Conservation (phyloP, 2,113 vertebrate genomes). For the Natator depressus region DNA sequence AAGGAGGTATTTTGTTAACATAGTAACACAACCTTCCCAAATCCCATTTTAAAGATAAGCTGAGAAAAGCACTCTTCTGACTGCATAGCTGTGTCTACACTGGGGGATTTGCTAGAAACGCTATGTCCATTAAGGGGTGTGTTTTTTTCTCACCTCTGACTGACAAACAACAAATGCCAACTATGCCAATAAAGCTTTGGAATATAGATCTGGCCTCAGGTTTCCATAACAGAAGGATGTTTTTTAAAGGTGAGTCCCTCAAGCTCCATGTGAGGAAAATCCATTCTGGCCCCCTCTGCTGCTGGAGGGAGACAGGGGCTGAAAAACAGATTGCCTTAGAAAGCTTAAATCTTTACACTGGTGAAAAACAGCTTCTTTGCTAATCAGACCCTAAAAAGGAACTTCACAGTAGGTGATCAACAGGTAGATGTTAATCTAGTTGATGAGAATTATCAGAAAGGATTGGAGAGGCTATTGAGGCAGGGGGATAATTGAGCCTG, state of each 20-base stretch:
- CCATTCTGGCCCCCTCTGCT: not conserved
- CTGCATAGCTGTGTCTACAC: not conserved
- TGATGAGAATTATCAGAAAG: not conserved
- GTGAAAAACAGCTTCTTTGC: not conserved
- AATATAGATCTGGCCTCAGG: not conserved
- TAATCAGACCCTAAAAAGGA: not conserved
- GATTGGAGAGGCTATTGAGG: not conserved
- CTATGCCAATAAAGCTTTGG: not conserved
- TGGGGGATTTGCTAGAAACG: not conserved
- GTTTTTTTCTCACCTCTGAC: not conserved
- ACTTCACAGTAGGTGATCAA: not conserved
- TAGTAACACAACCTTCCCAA: not conserved
- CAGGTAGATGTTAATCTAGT: not conserved
- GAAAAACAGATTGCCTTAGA: not conserved
- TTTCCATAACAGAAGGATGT: not conserved
- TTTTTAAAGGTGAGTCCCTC: not conserved
- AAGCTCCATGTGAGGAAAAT: rapidly evolving
- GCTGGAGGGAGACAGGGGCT: not conserved
- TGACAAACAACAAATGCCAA: not conserved
- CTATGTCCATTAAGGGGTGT: not conserved
- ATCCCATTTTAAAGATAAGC: not conserved
- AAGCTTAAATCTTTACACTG: not conserved
- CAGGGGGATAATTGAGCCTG: not conserved
- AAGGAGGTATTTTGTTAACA: not conserved
- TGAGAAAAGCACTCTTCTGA: not conserved